phyloP scores from a whole-genome alignment of 1,140 invertebrate genomes.

The Yoshiicerus persimilis region DNA sequence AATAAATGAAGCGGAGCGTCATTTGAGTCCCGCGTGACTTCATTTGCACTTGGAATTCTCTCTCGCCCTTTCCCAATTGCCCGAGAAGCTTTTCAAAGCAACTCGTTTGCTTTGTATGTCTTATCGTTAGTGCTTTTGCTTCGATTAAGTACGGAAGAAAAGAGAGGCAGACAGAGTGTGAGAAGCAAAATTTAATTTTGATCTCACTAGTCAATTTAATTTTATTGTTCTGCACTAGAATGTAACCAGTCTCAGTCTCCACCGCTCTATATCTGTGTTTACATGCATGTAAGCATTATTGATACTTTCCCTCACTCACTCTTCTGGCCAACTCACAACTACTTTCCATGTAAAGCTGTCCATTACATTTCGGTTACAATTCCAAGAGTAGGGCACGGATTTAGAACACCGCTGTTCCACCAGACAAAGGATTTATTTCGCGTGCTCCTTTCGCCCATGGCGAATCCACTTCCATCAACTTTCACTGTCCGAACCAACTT shows the following conservation, averaged over 20 bases:
- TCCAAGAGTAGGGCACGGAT: neutral
- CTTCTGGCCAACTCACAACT: neutral
- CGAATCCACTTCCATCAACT: neutral
- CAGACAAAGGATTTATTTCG: neutral
- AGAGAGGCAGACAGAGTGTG: neutral
- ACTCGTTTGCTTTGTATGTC: neutral
- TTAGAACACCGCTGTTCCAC: neutral
- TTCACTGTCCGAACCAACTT: neutral
- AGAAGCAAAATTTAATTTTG: neutral
- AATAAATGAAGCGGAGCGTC: neutral
- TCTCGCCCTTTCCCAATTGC: neutral
- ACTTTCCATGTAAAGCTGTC: no score
- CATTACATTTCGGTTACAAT: neutral
- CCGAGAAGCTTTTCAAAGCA: neutral
- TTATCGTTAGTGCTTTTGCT: neutral
- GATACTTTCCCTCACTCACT: no score
- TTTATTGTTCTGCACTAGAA: neutral
- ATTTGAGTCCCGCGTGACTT: neutral
- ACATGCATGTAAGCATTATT: no score
- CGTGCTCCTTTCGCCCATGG: neutral
- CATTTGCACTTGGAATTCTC: neutral
- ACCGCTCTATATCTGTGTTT: no score
- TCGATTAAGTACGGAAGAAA: neutral
- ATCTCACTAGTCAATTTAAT: neutral
- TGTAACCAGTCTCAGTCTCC: no score